Conservation (phyloP, 2,888 invertebrate species). For the Cataglyphis cursor region DNA sequence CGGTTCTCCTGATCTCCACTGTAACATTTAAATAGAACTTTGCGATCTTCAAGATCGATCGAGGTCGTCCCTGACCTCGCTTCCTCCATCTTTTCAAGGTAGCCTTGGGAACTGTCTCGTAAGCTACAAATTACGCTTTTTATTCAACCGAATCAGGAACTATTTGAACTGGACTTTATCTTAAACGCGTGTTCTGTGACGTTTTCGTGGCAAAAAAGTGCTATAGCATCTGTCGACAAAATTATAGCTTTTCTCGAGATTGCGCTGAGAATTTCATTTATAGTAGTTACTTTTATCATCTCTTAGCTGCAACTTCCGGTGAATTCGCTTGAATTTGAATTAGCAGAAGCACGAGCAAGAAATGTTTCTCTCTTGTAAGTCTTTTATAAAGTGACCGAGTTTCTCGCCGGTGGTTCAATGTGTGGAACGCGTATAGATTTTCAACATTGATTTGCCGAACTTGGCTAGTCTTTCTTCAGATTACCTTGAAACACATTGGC, state of each 20-base stretch:
- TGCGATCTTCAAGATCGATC: neutral
- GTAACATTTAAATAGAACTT: constrained; percentile 11
- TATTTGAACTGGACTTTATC: neutral
- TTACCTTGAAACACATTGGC: constrained; percentile 17
- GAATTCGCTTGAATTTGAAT: neutral
- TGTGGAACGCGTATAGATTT: constrained; percentile 19
- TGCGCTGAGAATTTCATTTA: constrained; percentile 36
- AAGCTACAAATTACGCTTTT: constrained; percentile 15
- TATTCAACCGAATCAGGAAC: constrained; percentile 4
- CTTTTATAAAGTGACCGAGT: neutral
- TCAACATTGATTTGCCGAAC: constrained; percentile 17
- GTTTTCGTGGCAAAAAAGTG: constrained; percentile 6
- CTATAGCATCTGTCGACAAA: neutral
- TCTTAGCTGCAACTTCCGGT: neutral
- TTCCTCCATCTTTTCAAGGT: neutral
- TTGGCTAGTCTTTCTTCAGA: neutral
- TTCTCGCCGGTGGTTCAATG: neutral
- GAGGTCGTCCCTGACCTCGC: neutral
- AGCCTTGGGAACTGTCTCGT: neutral
- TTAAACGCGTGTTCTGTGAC: constrained; percentile 9
- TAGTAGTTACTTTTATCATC: constrained; percentile 20
- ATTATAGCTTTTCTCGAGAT: constrained; percentile 30
- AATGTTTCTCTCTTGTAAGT: neutral
- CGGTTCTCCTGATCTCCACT: neutral
- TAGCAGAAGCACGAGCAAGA: neutral